Conservation (phyloP, 2,888 invertebrate genomes). For the Tortricodes alternella region DNA sequence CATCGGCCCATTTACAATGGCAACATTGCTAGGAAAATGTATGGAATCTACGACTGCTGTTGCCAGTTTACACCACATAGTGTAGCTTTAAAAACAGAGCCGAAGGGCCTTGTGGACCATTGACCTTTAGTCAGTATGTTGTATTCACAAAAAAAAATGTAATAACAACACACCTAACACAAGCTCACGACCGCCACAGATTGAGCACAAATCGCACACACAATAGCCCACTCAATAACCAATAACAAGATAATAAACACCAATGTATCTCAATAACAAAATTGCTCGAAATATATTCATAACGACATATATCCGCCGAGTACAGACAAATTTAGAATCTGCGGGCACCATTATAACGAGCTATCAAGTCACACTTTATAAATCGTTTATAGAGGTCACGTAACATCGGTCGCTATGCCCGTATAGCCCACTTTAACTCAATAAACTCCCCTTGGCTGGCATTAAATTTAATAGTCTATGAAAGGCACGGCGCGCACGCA, state of each 20-base stretch:
- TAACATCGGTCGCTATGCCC: conserved; percentile 55
- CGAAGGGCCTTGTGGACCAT: too few species aligned
- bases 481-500: conserved; percentile 70
- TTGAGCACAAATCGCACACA: conserved; percentile 49
- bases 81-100: too few species aligned
- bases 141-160: too few species aligned
- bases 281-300: conserved; percentile 68
- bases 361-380: conserved; percentile 32
- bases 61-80: too few species aligned
- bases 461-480: conserved; percentile 80
- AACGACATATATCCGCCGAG: conserved; percentile 68
- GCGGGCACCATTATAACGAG: conserved; percentile 53
- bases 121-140: too few species aligned
- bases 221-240: conserved; percentile 48
- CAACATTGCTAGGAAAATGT: too few species aligned
- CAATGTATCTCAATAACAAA: conserved; percentile 68
- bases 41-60: too few species aligned
- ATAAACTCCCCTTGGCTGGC: conserved; percentile 75
- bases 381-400: conserved; percentile 46
- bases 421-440: conserved; percentile 78
- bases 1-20: too few species aligned
- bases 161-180: too few species aligned
- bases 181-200: not conserved
- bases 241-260: conserved; percentile 39
- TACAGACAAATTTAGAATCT: conserved; percentile 63